Evolutionary conservation across 2,113 vertebrate species (phyloP).

Genomic region (Vicugna pacos): DNA sequence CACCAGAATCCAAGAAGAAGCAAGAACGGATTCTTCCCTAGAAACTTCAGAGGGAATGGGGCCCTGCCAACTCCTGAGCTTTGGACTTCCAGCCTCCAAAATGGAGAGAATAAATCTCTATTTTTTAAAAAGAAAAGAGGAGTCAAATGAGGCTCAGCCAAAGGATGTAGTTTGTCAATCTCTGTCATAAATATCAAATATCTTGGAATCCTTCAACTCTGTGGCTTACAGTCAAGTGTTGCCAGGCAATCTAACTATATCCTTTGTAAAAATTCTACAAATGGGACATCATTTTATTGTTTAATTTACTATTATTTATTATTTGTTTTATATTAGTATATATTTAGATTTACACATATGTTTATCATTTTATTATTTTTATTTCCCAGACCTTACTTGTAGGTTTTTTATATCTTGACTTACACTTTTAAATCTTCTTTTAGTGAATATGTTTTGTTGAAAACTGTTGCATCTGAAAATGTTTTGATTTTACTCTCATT

Average conservation of each 20-base stretch:
- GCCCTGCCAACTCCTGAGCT: background rate
- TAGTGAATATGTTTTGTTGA: too few species aligned
- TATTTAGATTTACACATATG: background rate
- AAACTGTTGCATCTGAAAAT: too few species aligned
- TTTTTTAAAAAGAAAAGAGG: background rate
- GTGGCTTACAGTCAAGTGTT: background rate
- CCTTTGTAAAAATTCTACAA: background rate
- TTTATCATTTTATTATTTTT: conserved; percentile 4
- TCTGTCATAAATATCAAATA: background rate
- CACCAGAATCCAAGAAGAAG: background rate
- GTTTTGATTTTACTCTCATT: too few species aligned
- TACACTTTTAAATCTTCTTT: too few species aligned
- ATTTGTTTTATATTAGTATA: background rate
- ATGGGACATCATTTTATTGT: background rate
- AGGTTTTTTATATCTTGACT: background rate
- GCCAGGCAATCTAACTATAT: background rate
- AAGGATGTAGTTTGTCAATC: background rate
- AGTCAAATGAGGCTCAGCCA: background rate
- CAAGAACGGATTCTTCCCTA: background rate
- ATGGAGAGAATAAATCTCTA: background rate
- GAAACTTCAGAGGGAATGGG: background rate
- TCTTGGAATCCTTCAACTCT: background rate
- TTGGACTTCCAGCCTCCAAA: background rate
- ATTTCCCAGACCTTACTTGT: background rate
- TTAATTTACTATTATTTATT: background rate